These are phyloP conservation scores for Pipistrellus pygmaeus DNA, from an alignment of 2,797 vertebrate genomes.

Conservation along the genomic window DNA sequence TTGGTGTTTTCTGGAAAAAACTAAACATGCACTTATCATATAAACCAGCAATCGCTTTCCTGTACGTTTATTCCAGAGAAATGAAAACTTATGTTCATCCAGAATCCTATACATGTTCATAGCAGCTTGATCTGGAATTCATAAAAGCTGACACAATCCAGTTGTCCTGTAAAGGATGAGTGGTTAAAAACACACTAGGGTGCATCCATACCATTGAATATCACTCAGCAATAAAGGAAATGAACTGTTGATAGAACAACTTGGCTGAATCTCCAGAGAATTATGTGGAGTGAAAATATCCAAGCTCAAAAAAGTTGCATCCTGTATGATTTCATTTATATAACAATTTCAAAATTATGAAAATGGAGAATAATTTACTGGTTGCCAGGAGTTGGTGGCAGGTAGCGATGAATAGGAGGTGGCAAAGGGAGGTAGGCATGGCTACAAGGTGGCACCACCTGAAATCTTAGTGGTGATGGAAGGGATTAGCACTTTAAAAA, in stretches of 20 bases:
- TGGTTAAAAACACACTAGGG: background rate
- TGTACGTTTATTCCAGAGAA: background rate
- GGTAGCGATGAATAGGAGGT: background rate
- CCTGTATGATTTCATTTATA: background rate
- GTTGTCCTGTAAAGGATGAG: background rate
- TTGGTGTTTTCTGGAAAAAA: background rate
- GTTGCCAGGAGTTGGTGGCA: background rate
- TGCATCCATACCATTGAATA: background rate
- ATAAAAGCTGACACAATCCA: background rate
- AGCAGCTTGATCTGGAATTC: background rate
- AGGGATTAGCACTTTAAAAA: background rate
- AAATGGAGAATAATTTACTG: background rate
- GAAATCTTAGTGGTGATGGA: background rate
- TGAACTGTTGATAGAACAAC: background rate
- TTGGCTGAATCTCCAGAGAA: background rate
- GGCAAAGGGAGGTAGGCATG: background rate
- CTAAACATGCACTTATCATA: background rate
- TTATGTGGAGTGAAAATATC: background rate
- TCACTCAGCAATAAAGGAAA: background rate
- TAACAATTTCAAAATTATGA: background rate
- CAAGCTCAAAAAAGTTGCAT: background rate
- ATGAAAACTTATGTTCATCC: background rate
- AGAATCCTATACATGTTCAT: background rate
- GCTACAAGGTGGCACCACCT: background rate
- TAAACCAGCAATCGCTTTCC: background rate